A percentile compares a stretch with the other conserved stretches of the same genome.
These are phyloP conservation scores for Aegotheles bennettii DNA, from an alignment of 2,113 vertebrate genomes.

Conservation along the genomic window DNA sequence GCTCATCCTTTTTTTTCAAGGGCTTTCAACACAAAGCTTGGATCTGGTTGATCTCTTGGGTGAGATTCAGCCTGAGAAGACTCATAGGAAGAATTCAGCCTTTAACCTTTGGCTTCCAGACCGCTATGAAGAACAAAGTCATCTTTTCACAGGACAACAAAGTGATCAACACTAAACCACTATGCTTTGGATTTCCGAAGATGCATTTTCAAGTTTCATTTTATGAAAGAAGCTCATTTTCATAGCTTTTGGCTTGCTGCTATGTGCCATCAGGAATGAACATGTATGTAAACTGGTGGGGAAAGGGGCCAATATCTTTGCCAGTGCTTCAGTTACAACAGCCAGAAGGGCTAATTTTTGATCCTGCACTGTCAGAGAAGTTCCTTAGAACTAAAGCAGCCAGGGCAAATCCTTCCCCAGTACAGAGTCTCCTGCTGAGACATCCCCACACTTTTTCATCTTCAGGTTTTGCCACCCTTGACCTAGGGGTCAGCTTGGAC, in stretches of 20 bases:
- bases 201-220: background rate
- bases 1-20: background rate
- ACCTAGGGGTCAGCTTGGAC: background rate
- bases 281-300: background rate
- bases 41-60: background rate
- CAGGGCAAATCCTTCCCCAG: background rate
- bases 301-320: background rate
- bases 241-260: background rate
- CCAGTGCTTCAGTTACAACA: background rate
- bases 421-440: background rate
- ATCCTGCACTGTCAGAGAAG: background rate
- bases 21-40: background rate
- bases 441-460: background rate
- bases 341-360: background rate
- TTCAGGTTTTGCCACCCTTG: background rate
- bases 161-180: background rate
- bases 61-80: background rate
- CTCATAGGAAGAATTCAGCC: background rate
- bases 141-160: background rate
- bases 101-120: conserved; percentile 10
- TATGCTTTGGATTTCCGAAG: background rate
- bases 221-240: conserved; percentile 1
- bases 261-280: background rate
- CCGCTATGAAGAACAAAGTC: background rate
- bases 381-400: background rate